Conservation (phyloP, 2,113 vertebrate genomes). For the Crocuta crocuta region DNA sequence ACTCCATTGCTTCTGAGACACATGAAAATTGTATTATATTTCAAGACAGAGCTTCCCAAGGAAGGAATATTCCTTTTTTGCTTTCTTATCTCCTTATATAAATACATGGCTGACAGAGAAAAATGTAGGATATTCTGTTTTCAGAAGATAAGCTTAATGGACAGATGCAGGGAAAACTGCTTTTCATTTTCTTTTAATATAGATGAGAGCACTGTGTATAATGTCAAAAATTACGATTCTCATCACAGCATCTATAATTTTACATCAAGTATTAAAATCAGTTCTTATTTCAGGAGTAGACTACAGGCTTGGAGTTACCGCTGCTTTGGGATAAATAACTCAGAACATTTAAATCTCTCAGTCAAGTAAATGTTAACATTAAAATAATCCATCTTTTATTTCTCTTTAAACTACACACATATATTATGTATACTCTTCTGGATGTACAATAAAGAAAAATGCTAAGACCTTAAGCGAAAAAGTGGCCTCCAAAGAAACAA, state of each 20-base stretch:
- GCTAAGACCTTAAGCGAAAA: background rate
- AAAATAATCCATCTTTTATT: background rate
- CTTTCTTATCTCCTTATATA: background rate
- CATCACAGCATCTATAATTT: background rate
- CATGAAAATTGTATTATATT: background rate
- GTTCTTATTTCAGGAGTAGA: background rate
- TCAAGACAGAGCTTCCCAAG: background rate
- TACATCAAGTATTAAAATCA: conserved; percentile 23
- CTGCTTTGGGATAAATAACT: background rate
- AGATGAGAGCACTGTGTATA: background rate
- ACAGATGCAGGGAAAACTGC: background rate
- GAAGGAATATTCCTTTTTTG: background rate
- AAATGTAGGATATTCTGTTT: background rate
- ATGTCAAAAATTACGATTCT: background rate
- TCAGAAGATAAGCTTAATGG: background rate
- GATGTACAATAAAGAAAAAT: background rate
- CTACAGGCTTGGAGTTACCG: background rate
- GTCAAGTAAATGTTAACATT: background rate
- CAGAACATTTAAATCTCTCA: conserved; percentile 22
- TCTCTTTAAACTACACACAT: background rate
- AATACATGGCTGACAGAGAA: background rate
- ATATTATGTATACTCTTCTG: background rate
- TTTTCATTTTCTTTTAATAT: conserved; percentile 37
- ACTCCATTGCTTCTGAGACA: background rate
- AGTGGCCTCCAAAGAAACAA: background rate